These are phyloP conservation scores for Micrasema minimum DNA, from an alignment of 1,140 invertebrate genomes.

Conservation along the genomic window DNA sequence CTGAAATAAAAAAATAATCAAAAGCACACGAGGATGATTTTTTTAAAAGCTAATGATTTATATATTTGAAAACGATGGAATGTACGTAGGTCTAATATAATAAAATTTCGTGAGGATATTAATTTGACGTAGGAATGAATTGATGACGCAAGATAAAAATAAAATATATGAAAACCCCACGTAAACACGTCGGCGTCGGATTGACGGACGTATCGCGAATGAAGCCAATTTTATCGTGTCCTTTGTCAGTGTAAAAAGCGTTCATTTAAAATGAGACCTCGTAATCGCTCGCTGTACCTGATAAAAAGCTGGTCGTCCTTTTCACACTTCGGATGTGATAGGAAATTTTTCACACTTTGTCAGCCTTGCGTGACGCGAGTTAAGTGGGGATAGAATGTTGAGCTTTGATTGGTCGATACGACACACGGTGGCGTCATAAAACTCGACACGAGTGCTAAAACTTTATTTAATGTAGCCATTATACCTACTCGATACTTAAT, in stretches of 20 bases:
- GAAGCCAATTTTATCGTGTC: constrained; percentile 29
- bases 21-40: too few species aligned
- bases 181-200: background rate
- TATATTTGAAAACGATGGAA: too few species aligned
- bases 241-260: constrained; percentile 28
- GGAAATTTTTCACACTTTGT: constrained; percentile 16
- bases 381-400: constrained; percentile 30
- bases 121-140: too few species aligned
- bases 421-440: constrained; percentile 30
- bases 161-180: too few species aligned
- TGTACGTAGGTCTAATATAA: too few species aligned
- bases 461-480: constrained; percentile 13
- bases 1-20: too few species aligned
- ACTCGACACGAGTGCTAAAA: constrained; percentile 15
- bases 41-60: too few species aligned
- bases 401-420: constrained; percentile 32
- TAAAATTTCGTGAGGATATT: too few species aligned
- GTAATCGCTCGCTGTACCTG: constrained; percentile 33
- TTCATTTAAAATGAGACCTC: constrained; percentile 35
- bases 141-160: too few species aligned
- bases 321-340: constrained; percentile 11
- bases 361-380: constrained; percentile 36
- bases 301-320: constrained; percentile 28
- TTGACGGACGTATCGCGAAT: constrained; percentile 3
- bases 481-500: constrained; percentile 4